Base-by-base conservation (phyloP, 2,888 invertebrate species). In the Dryocosmus kuriphilus region DNA sequence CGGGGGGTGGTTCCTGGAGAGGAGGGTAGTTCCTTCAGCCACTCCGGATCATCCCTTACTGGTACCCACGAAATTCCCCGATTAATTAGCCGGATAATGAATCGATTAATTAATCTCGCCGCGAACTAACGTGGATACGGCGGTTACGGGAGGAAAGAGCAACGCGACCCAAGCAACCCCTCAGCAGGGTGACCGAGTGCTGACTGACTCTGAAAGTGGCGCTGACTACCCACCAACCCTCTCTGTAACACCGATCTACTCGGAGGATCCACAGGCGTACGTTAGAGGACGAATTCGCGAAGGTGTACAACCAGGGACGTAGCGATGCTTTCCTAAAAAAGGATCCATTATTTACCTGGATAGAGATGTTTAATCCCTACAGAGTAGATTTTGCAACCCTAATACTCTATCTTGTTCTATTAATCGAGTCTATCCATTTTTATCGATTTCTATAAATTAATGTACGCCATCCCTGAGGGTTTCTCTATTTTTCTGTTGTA, bases 161-260 rank as follows among this genome's bases (percentile, higher is more conserved):
- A 76, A 76, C 79, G 79, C 80, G 75, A 55, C 63, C 77, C 78
- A 78, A 80, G 79, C 77, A 81, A 76, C 82, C 82, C 81, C 76
- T 79, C 76, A 74, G 78, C 65, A 80, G 82, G 82, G 77, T 78
- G 78, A 82, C 81, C 81, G 81, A 81, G 80, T 79, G 77, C 82
- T 61, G 80, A 82, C 82, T 82, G 81, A 77, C 77, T 80, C 75
- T 75, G 77, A 76, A 71, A 78, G 81, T 80, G 80, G 82, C 80
- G 82, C 81, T 81, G 77, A 81, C 81, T 81, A 78, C 78, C 81
- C 62, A 82, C 82, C 82, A 57, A 57, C 57, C 51, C 71, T 71
- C 82, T 77, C 77, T 74, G 67, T 75, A 77, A 63, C 76, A 79
- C 79, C 81, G 76, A 79, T 82, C 80, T 76, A 77, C 71, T 71